These are phyloP conservation scores for Pteronotus mesoamericanus DNA, from an alignment of 2,797 vertebrate species.

Conservation along the genomic window DNA sequence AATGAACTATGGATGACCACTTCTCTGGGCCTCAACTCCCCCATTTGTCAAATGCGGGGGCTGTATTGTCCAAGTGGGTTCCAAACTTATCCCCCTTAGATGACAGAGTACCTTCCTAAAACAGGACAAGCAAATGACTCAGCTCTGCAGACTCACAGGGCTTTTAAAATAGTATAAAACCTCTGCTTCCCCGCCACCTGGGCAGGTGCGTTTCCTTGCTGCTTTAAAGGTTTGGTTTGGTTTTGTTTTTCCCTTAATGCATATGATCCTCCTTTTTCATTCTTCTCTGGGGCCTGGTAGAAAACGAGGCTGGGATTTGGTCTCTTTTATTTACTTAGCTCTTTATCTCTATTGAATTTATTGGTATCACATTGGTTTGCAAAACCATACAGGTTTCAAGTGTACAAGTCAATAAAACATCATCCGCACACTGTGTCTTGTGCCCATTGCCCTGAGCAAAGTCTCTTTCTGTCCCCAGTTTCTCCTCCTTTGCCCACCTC, in stretches of 20 bases:
- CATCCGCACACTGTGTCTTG: neutral
- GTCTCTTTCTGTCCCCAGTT: neutral
- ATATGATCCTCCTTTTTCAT: neutral
- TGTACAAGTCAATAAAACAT: neutral
- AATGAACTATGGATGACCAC: neutral
- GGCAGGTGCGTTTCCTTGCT: slow-evolving; percentile 11
- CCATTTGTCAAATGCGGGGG: neutral
- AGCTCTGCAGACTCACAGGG: neutral
- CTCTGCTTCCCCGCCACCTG: neutral
- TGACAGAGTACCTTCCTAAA: neutral
- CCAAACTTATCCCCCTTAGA: neutral
- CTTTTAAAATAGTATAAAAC: neutral
- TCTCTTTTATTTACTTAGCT: neutral
- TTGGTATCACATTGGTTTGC: neutral
- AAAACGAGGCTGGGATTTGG: neutral
- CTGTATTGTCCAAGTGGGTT: neutral
- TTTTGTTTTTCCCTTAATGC: neutral
- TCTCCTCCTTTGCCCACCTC: neutral
- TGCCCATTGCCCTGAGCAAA: neutral
- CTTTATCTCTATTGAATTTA: neutral
- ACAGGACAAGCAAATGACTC: neutral
- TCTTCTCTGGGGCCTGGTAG: neutral
- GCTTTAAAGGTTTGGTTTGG: neutral
- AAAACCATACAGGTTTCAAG: neutral
- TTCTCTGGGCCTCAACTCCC: neutral